phyloP scores from a whole-genome alignment of 2,797 vertebrate genomes.

The Momotus momota region DNA sequence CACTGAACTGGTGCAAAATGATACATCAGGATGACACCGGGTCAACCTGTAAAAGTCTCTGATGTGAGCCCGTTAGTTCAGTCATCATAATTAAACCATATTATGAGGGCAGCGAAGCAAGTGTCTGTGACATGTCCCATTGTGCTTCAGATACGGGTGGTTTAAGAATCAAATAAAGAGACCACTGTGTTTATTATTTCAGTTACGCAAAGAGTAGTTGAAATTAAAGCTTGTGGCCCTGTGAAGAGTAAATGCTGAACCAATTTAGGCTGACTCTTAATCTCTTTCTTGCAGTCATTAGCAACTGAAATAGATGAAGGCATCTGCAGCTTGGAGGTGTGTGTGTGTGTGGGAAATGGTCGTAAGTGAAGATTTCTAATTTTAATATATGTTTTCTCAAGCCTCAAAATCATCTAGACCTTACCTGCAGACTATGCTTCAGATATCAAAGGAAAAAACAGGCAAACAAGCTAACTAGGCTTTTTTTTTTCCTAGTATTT shows the following conservation, averaged over 20 bases:
- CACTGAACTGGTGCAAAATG: conserved; percentile 97
- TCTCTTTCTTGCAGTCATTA: neutral
- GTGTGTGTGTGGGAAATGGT: neutral
- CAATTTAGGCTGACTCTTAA: neutral
- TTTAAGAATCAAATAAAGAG: conserved; percentile 32
- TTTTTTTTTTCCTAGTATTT: neutral
- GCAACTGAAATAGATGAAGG: neutral
- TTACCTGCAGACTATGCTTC: neutral
- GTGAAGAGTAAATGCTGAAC: neutral
- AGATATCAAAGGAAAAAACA: neutral
- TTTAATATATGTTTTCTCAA: neutral
- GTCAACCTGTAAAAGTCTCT: conserved; percentile 88
- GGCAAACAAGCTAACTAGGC: neutral
- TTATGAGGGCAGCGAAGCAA: conserved; percentile 77
- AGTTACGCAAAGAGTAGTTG: neutral
- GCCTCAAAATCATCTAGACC: neutral
- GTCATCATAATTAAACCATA: conserved; percentile 83
- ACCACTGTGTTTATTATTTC: neutral
- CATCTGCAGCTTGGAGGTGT: neutral
- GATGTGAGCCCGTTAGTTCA: conserved; percentile 86
- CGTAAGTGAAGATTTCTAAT: neutral
- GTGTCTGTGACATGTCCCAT: conserved; percentile 67
- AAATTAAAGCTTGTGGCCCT: neutral
- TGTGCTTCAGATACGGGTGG: conserved; percentile 66
- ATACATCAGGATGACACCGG: conserved; percentile 91